Evolutionary conservation across 2,113 vertebrate genomes (phyloP).

Genomic region (Girardinichthys multiradiatus): DNA sequence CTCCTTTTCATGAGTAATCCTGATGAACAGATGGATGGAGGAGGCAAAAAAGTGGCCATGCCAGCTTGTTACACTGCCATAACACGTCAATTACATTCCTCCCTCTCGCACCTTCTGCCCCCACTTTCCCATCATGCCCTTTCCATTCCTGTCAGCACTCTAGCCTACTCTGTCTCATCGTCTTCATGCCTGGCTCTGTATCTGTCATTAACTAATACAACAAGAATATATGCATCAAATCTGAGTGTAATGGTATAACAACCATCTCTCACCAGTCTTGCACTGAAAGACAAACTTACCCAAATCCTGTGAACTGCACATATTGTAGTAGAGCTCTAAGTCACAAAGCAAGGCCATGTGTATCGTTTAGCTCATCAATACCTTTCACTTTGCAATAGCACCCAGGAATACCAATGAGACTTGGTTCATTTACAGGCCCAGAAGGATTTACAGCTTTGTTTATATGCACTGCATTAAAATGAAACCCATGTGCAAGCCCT

Average conservation of each 20-base stretch:
- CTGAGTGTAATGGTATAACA: slow-evolving; percentile 7
- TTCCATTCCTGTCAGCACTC: slow-evolving; percentile 35
- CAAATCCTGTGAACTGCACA: slow-evolving; percentile 6
- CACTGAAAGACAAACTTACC: slow-evolving; percentile 15
- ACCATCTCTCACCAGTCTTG: background rate
- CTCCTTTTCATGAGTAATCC: slow-evolving; percentile 62
- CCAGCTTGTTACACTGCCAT: slow-evolving; percentile 61
- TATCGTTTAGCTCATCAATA: slow-evolving; percentile 54
- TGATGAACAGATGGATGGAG: slow-evolving; percentile 67
- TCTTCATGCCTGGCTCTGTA: slow-evolving; percentile 17
- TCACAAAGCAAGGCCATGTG: slow-evolving; percentile 58
- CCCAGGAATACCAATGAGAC: slow-evolving; percentile 54
- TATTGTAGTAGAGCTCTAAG: slow-evolving; percentile 4
- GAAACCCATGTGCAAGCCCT: background rate
- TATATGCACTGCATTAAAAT: slow-evolving; percentile 26
- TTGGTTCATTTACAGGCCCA: slow-evolving; percentile 32
- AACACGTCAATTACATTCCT: slow-evolving; percentile 47
- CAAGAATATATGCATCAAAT: slow-evolving; percentile 1
- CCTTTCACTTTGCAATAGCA: slow-evolving; percentile 39
- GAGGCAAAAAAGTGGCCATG: slow-evolving; percentile 38
- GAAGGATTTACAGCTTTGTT: slow-evolving; percentile 43
- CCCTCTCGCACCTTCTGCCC: slow-evolving; percentile 39
- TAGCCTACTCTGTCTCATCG: slow-evolving; percentile 16
- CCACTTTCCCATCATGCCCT: slow-evolving; percentile 19
- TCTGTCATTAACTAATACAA: slow-evolving; percentile 14